Base-by-base conservation (phyloP, 1,140 invertebrate genomes). In the Listronotus bonariensis region DNA sequence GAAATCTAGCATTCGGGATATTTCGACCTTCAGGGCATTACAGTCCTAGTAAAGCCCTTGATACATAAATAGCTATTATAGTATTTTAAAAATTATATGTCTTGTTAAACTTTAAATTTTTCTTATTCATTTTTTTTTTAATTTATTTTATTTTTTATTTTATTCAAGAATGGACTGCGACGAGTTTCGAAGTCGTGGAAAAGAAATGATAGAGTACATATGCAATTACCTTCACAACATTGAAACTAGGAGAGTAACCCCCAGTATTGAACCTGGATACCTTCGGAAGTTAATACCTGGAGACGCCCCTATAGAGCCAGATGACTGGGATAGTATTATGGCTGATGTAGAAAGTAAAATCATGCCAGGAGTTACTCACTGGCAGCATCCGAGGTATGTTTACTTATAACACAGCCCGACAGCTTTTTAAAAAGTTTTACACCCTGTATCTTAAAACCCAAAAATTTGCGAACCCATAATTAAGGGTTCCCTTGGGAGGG, bases 171-270 rank as follows among this genome's bases (percentile, higher is more conserved):
- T 98, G 95, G 90, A 97, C 77, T 86, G 89, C 42, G 83, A 89
- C 48, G 94, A 97, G 78, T 98, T 98, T 82, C 86, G 95, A 32
- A 82, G 86, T 68, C 85, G 90, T 43, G 96, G 96, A 11, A 93
- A 92, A 78, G 93, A 98, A 80, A 97, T 98, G 94, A 91, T 99
- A 17, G 97, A 99, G 75, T 99, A 97, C 78, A 98, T 99, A 63
- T 95, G 94, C 77, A 88, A 95, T 60, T 99, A 99, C 78, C 84
- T 97, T 85, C 93, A 90, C 60, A 96, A 90, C 34, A 88, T 99
- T 55, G 80, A 84, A 18, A 84, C 87, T 45, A 80, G 93, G 15
- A 83, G 94, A 41, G 96, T 98, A 0, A 96, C 93, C 3, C 94
- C 96, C 0, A 88, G 86, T 43, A 91, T 97, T 40, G 93, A 95